These are phyloP conservation scores for Anseranas semipalmata DNA, from an alignment of 2,113 vertebrate species.

Conservation along the genomic window DNA sequence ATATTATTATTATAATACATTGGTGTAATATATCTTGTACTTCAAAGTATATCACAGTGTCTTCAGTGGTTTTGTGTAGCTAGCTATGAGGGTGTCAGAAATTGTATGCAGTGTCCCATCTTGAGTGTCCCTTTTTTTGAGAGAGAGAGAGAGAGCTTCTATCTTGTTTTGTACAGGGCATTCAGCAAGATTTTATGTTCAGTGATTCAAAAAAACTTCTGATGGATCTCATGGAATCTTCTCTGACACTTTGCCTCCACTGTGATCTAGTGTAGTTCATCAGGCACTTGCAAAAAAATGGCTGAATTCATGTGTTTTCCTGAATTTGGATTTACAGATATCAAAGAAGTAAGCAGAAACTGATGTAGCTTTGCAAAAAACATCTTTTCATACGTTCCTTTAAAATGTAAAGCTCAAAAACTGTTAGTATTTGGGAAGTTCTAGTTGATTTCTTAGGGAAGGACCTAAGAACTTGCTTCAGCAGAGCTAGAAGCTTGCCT, in stretches of 20 bases:
- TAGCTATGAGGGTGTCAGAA: background rate
- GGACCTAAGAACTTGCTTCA: background rate
- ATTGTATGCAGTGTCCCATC: fast-evolving
- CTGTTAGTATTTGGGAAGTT: background rate
- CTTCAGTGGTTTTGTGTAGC: background rate
- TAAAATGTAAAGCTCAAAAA: background rate
- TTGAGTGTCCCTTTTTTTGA: background rate
- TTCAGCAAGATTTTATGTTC: background rate
- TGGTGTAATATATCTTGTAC: background rate
- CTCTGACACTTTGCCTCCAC: background rate
- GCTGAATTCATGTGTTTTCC: background rate
- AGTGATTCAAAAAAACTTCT: background rate
- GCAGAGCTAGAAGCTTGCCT: background rate
- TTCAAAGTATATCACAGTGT: background rate
- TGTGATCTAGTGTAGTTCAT: background rate
- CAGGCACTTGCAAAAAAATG: background rate
- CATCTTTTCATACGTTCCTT: background rate
- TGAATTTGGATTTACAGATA: background rate
- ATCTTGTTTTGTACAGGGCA: background rate
- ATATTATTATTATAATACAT: background rate
- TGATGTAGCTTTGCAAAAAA: background rate
- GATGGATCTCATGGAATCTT: background rate
- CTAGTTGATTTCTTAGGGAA: background rate
- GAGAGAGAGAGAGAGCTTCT: background rate
- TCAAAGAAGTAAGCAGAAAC: background rate